Base-by-base conservation (phyloP, 1,140 invertebrate species). In the Semibalanus balanoides region DNA sequence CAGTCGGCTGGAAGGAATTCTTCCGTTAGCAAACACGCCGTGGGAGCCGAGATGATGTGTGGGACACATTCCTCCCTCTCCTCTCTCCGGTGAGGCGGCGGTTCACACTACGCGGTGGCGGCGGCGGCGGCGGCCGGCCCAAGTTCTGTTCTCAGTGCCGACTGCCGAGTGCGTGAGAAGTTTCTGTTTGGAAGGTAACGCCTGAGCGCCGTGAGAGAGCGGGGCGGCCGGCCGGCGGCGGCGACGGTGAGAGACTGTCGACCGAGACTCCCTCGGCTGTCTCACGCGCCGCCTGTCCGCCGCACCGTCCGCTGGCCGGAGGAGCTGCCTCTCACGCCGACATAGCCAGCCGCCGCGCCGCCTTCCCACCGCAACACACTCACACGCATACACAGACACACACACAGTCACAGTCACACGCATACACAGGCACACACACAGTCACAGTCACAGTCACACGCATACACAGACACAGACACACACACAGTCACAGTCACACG, bases 21-120 rank as follows among this genome's bases (percentile, higher is more conserved):
- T 64, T 64, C 51, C 51, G 51, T 64, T 64, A 64, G 51, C 51
- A 64, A 64, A 64, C 51, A 64, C 51, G 51, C 51, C 51, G 51
- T 64, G 51, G 51, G 51, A 64, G 51, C 51, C 1, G 14, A 1
- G 51, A 64, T 64, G 51, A 64, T 64, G 51, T 64, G 51, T 64
- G 51, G 51, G 51, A 64, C 22, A 64, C 11, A 64, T 64, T 64
- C 51, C 51, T 64, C 51, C 1, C 11, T n/a, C n/a, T n/a, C n/a
- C n/a, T n/a, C n/a, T n/a, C n/a, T n/a, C n/a, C n/a, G n/a, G n/a
- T n/a, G n/a, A n/a, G 11, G 11, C 51, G 51, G 51, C 51, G 51
- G 35, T 64, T 64, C 51, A 64, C 51, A 64, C 14, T 64, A 19
- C 1, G 3, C 35, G 35, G 35, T 17, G 35, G 35, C 35, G 35